Base-by-base conservation (phyloP, 1,140 invertebrate genomes). In the Magallana ariakensis region DNA sequence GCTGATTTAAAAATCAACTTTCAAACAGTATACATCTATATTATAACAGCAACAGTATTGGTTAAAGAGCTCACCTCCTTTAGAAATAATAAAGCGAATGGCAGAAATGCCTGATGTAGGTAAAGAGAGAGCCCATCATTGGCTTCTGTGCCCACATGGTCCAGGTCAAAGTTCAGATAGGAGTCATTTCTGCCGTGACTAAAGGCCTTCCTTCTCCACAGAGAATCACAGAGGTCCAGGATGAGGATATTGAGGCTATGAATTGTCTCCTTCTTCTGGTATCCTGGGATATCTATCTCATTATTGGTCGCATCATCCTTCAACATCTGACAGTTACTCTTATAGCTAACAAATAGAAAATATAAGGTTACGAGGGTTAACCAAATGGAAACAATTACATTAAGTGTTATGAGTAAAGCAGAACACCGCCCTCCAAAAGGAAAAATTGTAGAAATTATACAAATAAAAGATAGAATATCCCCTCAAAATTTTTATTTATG, bases 201-300 rank as follows among this genome's bases (percentile, higher is more conserved):
- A 66, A 89, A 89, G 6, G 85, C 84, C 46, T 86, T 87, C 46
- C 87, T 88, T 22, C 87, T 85, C 87, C 88, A 89, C 80, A 90
- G 85, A 9, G 86, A 82, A 83, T 90, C 88, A 54, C 86, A 87
- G 4, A 89, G 66, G 58, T 89, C 88, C 26, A 89, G 53, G 53
- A 90, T 88, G 16, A 90, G 66, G 46, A 86, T 83, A 75, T 90
- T 90, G 26, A 86, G 81, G 13, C n/a, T 60, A 11, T 75, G 75
- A 19, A 87, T 70, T 8, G 62, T 81, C 56, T 85, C 83, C n/a
- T 87, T 80, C 15, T n/a, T n/a, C 15, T 16, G 16, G 7, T 55
- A n/a, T n/a, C n/a, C 46, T 2, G 19, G 15, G 16, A 22, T 53
- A 5, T 82, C 80, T n/a, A 9, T 56, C 19, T 82, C 55, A 8